Conservation (phyloP, 92 coral and sea anemone species). For the Porites evermanni region DNA sequence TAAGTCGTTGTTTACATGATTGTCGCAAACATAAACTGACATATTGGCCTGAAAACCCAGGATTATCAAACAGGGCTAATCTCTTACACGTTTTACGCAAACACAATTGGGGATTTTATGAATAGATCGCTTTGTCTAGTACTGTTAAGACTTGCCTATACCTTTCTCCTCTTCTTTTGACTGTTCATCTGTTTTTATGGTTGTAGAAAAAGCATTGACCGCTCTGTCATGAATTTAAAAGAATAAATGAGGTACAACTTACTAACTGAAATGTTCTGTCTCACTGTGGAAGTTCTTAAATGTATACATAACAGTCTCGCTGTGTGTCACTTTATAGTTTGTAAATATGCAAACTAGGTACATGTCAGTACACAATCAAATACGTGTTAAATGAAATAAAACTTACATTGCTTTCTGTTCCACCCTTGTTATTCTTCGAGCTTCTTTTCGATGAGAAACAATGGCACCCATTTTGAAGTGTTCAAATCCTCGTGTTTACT, state of each 20-base stretch:
- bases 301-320: not conserved
- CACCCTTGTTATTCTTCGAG: conserved; percentile 38
- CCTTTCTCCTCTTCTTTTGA: conserved; percentile 9
- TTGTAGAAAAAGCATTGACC: conserved; percentile 22
- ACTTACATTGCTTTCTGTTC: conserved; percentile 71
- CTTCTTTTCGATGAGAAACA: conserved; percentile 56
- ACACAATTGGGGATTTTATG: not conserved
- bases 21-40: too few relatives aligned
- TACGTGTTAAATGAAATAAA: not conserved
- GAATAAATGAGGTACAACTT: not conserved
- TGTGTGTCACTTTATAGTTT: not conserved
- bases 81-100: too few relatives aligned
- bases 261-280: not conserved
- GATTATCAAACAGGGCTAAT: too few relatives aligned
- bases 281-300: not conserved
- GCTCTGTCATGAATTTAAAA: conserved; percentile 19
- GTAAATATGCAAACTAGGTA: not conserved
- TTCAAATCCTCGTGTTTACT: not conserved
- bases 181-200: conserved; percentile 6
- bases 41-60: too few relatives aligned
- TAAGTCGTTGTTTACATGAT: too few relatives aligned
- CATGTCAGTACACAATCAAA: not conserved
- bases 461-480: conserved; percentile 63
- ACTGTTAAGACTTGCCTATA: not conserved
- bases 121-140: not conserved